Base-by-base conservation (phyloP, 2,797 vertebrate genomes). In the Manis javanica region DNA sequence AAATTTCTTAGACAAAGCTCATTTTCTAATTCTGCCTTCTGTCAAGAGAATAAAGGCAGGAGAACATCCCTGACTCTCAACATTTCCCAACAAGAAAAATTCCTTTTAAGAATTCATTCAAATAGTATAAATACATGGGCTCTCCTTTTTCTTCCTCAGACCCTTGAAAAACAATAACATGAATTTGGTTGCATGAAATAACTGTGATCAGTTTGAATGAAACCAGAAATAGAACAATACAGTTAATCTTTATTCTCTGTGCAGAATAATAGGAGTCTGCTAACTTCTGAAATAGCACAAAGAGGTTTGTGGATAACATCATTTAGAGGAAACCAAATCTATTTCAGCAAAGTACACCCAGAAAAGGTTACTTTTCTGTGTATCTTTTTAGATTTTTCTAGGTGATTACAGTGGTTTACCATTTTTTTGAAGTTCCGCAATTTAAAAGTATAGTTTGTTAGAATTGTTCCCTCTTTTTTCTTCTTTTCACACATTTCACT, bases 191-290 rank as follows among this genome's bases (percentile, higher is more conserved):
- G 53, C 69, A 79, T n/a, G 83, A 93, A 95, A 87, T 72, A 90
- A 89, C 74, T 90, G 19, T 69, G 26, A 71, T 87, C 63, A 42
- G n/a, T 90, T 87, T 85, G 24, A 92, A 92, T 87, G n/a, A 94
- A 89, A 90, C 37, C 94, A 94, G 87, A 96, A 95, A 93, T 72
- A 93, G 79, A 96, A 89, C 13, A 90, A 82, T 90, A 72, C 31
- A 42, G 72, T 88, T 89, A 61, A 94, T 68, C 63, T 7, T 75
- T 72, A 69, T 69, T 86, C 46, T 95, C 31, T 87, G 8, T 57
- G n/a, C 46, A 55, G 81, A 79, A 91, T 81, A 87, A 89, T 84
- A 26, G 37, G 59, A 81, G 39, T 87, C 75, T 84, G 64, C 74
- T 96, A 82, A 84, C 64, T 96, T 79, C 64, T 79, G 26, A 86